Evolutionary conservation across 2,113 vertebrate species (phyloP).

Genomic region (Circaetus cinerascens): DNA sequence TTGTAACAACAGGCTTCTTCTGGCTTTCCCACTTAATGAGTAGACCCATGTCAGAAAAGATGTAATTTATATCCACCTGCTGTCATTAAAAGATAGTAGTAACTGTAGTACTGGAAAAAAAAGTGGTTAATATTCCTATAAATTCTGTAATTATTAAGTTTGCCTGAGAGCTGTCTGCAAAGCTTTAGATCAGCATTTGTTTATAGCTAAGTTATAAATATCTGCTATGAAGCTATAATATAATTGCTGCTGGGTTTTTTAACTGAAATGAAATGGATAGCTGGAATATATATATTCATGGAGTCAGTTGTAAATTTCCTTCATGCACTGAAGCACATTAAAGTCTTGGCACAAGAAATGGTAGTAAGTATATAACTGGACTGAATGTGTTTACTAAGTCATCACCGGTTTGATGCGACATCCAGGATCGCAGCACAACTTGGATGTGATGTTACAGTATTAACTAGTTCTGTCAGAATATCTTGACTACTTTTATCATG

Average conservation of each 20-base stretch:
- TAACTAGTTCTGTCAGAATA: background rate
- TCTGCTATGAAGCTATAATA: background rate
- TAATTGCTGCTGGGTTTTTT: slow-evolving; percentile 23
- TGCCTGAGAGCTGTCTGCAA: slow-evolving; percentile 3
- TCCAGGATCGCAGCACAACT: background rate
- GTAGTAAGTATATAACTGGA: slow-evolving; percentile 26
- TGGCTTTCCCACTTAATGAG: background rate
- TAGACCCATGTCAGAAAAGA: background rate
- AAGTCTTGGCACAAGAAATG: slow-evolving; percentile 32
- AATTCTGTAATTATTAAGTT: background rate
- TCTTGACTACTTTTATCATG: background rate
- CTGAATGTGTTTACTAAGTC: background rate
- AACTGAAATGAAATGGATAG: slow-evolving; percentile 5
- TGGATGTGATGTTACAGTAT: background rate
- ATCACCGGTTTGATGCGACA: background rate
- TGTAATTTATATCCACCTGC: background rate
- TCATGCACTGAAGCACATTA: slow-evolving; percentile 60
- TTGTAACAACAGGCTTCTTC: background rate
- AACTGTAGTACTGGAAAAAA: background rate
- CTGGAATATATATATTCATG: slow-evolving; percentile 7
- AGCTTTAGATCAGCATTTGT: slow-evolving; percentile 1
- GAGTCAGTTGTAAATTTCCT: background rate
- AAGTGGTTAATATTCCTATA: background rate
- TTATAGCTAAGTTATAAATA: slow-evolving; percentile 22
- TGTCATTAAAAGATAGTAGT: background rate